Evolutionary conservation across 2,113 vertebrate species (phyloP).

Genomic region (Crotalus horridus): DNA sequence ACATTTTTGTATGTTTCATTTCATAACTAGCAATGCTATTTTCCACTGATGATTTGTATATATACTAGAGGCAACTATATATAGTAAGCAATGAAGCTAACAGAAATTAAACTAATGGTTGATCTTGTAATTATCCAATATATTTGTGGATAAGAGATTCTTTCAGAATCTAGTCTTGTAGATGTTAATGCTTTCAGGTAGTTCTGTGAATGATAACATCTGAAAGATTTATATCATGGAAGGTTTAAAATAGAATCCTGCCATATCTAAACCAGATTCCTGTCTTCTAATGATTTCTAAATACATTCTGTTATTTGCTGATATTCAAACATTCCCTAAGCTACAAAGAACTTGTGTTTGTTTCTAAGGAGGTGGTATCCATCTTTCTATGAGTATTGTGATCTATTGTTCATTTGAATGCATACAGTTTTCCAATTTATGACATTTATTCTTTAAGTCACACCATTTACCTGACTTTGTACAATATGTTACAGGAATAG

Average conservation of each 20-base stretch:
- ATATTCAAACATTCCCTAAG: not conserved
- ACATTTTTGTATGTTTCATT: not conserved
- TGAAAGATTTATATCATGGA: not conserved
- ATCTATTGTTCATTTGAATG: not conserved
- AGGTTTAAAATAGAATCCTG: not conserved
- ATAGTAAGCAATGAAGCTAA: too few species aligned
- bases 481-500: not conserved
- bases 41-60: not conserved
- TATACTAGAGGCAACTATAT: not conserved
- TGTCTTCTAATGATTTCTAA: slow-evolving; percentile 14
- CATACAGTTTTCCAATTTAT: accelerated
- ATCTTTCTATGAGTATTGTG: not conserved
- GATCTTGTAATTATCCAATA: too few species aligned
- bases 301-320: not conserved
- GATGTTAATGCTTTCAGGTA: not conserved
- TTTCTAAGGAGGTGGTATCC: not conserved
- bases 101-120: too few species aligned
- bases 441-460: not conserved
- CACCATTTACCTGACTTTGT: not conserved
- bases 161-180: too few species aligned
- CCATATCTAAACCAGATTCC: not conserved
- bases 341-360: not conserved
- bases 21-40: not conserved
- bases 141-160: too few species aligned
- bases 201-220: not conserved